phyloP scores from a whole-genome alignment of 2,797 vertebrate genomes.

The Hephaestus fuliginosus region DNA sequence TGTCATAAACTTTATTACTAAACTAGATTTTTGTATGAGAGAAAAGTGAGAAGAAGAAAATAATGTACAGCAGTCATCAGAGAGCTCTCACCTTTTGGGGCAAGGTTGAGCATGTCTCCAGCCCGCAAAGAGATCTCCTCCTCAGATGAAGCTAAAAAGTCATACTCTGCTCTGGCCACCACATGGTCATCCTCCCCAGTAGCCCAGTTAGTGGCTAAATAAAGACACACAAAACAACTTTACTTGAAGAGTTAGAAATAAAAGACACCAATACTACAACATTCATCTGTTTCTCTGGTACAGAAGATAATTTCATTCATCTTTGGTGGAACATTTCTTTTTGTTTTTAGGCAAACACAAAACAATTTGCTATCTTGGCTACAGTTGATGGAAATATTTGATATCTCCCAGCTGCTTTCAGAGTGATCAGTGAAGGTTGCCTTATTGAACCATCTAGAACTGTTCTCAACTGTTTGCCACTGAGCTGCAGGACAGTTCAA shows the following conservation, averaged over 20 bases:
- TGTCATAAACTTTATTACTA: background rate
- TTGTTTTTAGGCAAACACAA: background rate
- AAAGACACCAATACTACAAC: background rate
- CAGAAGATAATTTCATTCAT: background rate
- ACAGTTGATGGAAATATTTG: background rate
- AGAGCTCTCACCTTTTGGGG: slow-evolving; percentile 91
- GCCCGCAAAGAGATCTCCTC: slow-evolving; percentile 94
- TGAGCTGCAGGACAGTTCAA: background rate
- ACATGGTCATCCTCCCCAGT: slow-evolving; percentile 96
- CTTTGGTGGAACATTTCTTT: background rate
- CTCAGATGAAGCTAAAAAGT: slow-evolving; percentile 92
- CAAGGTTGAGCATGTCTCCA: slow-evolving; percentile 95
- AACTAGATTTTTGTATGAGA: background rate
- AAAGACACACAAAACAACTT: background rate
- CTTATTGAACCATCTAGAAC: background rate
- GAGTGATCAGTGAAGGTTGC: background rate
- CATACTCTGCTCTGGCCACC: slow-evolving; percentile 95
- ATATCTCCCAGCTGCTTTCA: background rate
- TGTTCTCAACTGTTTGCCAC: background rate
- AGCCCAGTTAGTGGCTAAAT: slow-evolving; percentile 90
- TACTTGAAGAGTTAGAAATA: background rate
- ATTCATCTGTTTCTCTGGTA: background rate
- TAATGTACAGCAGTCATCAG: background rate
- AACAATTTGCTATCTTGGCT: background rate
- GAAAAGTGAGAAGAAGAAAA: background rate